phyloP scores from a whole-genome alignment of 2,113 vertebrate species.

The Hippocampus barbouri region DNA sequence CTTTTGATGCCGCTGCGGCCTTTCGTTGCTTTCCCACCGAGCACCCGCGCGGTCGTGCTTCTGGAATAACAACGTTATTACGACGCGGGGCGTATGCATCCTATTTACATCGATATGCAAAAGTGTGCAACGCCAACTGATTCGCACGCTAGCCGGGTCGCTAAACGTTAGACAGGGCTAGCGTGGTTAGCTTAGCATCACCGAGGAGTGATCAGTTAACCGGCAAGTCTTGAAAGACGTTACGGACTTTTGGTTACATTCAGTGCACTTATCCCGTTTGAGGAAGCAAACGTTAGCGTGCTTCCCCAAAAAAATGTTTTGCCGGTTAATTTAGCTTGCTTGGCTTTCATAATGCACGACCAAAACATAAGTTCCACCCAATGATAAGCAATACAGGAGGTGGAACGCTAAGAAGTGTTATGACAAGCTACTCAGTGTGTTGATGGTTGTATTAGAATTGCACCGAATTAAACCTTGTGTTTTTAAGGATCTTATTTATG shows the following conservation, averaged over 20 bases:
- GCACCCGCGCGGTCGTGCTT: not conserved
- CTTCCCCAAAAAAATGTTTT: not conserved
- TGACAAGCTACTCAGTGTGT: not conserved
- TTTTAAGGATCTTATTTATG: not conserved
- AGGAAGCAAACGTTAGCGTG: not conserved
- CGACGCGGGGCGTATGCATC: conserved; percentile 7
- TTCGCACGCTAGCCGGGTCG: conserved; percentile 58
- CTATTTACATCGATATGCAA: not conserved
- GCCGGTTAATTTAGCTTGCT: not conserved
- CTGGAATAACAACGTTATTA: conserved; percentile 1
- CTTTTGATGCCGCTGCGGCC: not conserved
- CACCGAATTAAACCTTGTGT: not conserved
- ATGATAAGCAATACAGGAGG: not conserved
- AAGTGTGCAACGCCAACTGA: conserved; percentile 22
- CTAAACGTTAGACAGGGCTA: conserved; percentile 48
- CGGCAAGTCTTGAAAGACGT: conserved; percentile 18
- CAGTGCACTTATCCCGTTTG: not conserved
- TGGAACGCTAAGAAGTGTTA: not conserved
- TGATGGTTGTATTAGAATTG: no score
- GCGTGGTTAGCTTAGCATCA: conserved; percentile 51
- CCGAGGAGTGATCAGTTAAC: conserved; percentile 22
- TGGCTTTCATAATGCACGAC: not conserved
- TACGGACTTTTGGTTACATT: not conserved
- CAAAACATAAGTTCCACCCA: not conserved
- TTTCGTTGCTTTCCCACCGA: no score